Evolutionary conservation across 2,113 vertebrate species (phyloP).

Genomic region (Synodontis membranacea): DNA sequence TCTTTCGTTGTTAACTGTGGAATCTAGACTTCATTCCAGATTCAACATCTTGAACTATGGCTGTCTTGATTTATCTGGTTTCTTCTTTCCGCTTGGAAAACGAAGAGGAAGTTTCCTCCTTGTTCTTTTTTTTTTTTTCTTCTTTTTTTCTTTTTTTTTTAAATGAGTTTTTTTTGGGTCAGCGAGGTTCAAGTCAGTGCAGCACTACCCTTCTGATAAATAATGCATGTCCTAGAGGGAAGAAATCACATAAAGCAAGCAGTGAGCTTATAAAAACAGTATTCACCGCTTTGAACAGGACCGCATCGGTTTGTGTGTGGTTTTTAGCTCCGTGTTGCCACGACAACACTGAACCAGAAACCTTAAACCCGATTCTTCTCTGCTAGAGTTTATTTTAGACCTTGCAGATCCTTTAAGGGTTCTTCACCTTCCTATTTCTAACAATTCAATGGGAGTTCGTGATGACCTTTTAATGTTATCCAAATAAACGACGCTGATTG

Average conservation of each 20-base stretch:
- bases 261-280: not conserved
- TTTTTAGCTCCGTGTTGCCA: slow-evolving; percentile 30
- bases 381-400: not conserved
- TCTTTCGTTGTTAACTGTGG: not conserved
- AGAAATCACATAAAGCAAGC: slow-evolving; percentile 2
- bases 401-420: not conserved
- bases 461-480: not conserved
- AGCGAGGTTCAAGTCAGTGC: not conserved
- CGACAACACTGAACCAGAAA: slow-evolving; percentile 22
- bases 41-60: not conserved
- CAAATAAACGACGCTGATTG: not conserved
- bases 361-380: not conserved
- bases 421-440: not conserved
- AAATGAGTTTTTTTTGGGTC: slow-evolving; percentile 2
- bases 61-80: not conserved
- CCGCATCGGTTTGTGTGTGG: not conserved
- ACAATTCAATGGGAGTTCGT: not conserved
- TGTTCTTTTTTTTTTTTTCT: not conserved
- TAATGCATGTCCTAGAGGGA: slow-evolving; percentile 25
- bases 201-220: not conserved
- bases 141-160: not conserved
- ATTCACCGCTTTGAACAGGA: not conserved
- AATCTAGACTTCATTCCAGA: not conserved
- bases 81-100: not conserved
- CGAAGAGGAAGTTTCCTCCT: not conserved